Evolutionary conservation across 2,113 vertebrate genomes (phyloP), one percentile per base, ranked within the genome.

Genomic region (Otus sunia): DNA sequence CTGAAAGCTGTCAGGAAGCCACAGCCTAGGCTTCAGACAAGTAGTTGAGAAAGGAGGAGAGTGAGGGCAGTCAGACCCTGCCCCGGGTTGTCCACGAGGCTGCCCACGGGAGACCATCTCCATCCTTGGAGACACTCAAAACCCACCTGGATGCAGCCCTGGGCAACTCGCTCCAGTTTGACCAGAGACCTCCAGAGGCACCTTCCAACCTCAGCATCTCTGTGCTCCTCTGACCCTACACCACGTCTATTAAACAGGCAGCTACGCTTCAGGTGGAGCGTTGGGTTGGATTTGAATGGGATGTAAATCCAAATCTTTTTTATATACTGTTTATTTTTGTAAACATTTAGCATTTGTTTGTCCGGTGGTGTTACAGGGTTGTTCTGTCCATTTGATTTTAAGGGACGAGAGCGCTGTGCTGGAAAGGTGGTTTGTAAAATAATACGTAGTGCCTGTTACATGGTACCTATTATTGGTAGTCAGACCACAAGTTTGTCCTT

Each of bases 401-500:
- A n/a, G 37, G 37, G 9, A 20, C 2, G 14, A 56, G 53, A 5
- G 2, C 29, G 20, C 60, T 30, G 34, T 22, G 9, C 15, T 21
- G 29, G n/a, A 12, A 22, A 50, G n/a, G 63, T 7, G 18, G 13
- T n/a, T 37, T 49, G 41, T 14, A 17, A 22, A 82, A 27, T 9
- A 64, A 25, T 1, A 4, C 45, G 0, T 1, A 0, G 30, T 22
- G 21, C 53, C 53, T 41, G 4, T 4, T 13, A 1, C 3, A 4
- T 1, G 2, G 45, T 22, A 2, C 15, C 81, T 41, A 0, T 0
- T 20, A 2, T 67, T 84, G 74, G 52, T 36, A 82, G 53, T 32
- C 84, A 94, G 74, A 43, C 36, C 81, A 14, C 81, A 76, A 10
- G 36, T 49, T 73, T 68, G 93, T 88, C 96, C 96, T 97, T 94